Evolutionary conservation across 2,888 invertebrate species (phyloP).

Genomic region (Trichogramma evanescens): DNA sequence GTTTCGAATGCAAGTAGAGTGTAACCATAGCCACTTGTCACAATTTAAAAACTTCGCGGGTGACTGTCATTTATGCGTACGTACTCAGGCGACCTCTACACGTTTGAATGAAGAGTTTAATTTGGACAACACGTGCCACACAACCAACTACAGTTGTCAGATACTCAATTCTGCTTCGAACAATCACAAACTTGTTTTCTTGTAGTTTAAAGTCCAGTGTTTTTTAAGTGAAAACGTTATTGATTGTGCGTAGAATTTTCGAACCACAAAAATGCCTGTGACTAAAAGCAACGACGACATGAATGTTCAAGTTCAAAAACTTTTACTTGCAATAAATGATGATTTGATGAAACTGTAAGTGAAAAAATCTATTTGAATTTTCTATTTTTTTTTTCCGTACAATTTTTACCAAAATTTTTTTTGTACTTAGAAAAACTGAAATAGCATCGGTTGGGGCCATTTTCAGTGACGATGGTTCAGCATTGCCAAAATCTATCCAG

Average conservation of each 20-base stretch:
- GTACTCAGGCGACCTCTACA: too few relatives aligned
- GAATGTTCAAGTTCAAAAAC: conserved; percentile 25
- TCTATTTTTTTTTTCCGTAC: too few relatives aligned
- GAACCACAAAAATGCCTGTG: conserved; percentile 4
- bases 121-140: too few relatives aligned
- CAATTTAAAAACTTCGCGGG: too few relatives aligned
- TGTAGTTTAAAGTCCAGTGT: neutral
- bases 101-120: too few relatives aligned
- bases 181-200: too few relatives aligned
- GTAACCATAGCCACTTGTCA: too few relatives aligned
- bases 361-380: neutral
- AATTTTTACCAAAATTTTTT: too few relatives aligned
- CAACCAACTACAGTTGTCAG: too few relatives aligned
- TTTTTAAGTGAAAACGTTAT: neutral
- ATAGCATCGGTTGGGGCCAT: neutral
- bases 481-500: conserved; percentile 7
- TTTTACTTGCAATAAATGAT: conserved; percentile 23
- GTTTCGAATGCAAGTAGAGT: too few relatives aligned
- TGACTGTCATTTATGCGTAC: too few relatives aligned
- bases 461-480: conserved; percentile 11
- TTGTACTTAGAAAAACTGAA: conserved; percentile 6
- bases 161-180: too few relatives aligned
- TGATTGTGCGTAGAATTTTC: neutral
- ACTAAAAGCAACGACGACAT: conserved; percentile 10
- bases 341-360: conserved; percentile 27